Percentiles rank a stretch among this genome's conserved stretches.
phyloP scores from a whole-genome alignment of 2,797 vertebrate species.

The Pyrocephalus nanus region DNA sequence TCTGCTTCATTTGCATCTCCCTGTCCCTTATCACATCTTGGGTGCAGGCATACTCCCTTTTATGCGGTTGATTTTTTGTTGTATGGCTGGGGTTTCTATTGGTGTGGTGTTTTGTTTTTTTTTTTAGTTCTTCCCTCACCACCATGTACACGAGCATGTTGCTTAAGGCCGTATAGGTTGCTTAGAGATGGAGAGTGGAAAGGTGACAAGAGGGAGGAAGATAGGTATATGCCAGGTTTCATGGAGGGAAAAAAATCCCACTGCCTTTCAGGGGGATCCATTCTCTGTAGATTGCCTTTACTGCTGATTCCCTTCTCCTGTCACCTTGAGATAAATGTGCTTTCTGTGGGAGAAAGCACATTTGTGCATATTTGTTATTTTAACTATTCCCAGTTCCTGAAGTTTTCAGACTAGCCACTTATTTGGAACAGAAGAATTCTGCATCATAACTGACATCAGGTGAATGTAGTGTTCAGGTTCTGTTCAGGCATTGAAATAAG shows the following conservation, averaged over 20 bases:
- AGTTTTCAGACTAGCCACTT: not conserved
- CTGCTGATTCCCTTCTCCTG: not conserved
- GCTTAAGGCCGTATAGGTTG: not conserved
- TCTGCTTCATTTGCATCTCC: not conserved
- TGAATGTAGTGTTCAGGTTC: not conserved
- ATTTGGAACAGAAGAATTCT: not conserved
- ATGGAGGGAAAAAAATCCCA: not conserved
- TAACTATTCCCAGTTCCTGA: not conserved
- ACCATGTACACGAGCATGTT: not conserved
- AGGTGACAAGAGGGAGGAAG: not conserved
- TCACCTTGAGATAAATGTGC: not conserved
- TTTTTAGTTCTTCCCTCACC: not conserved
- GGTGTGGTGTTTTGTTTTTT: too few relatives aligned
- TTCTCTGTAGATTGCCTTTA: not conserved
- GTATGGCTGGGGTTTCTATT: not conserved
- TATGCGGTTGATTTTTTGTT: not conserved
- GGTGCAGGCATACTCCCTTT: conserved; percentile 37
- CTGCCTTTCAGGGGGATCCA: not conserved
- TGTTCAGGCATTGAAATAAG: not conserved
- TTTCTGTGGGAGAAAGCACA: not conserved
- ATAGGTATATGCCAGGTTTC: not conserved
- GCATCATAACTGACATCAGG: not conserved
- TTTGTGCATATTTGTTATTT: not conserved
- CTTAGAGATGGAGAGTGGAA: not conserved
- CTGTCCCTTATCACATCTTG: not conserved